Conservation (phyloP, 2,797 vertebrate species). For the Acestrorhynchus altus region DNA sequence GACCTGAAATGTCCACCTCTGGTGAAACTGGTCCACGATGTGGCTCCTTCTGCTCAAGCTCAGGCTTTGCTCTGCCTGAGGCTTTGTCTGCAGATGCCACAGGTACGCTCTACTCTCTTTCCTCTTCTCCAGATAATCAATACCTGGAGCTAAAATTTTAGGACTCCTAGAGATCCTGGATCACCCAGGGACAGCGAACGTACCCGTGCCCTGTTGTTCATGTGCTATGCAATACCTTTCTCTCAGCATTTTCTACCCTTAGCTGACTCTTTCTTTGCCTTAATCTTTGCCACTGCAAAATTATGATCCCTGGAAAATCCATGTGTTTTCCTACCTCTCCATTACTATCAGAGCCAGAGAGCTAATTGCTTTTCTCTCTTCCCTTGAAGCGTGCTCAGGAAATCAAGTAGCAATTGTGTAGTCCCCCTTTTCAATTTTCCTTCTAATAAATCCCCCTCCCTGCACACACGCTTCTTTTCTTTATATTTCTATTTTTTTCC, state of each 20-base stretch:
- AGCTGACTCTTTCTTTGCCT: conserved; percentile 47
- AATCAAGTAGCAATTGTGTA: conserved; percentile 59
- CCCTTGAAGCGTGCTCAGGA: conserved; percentile 62
- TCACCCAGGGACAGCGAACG: conserved; percentile 5
- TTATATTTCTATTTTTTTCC: neutral
- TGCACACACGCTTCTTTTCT: neutral
- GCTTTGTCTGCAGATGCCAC: no score
- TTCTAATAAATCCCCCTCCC: conserved; percentile 68
- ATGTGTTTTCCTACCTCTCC: conserved; percentile 64
- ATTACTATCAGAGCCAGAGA: conserved; percentile 66
- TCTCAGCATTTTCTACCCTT: conserved; percentile 20
- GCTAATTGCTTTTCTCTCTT: conserved; percentile 72
- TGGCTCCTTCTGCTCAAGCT: no score
- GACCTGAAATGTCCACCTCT: no score
- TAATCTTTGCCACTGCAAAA: conserved; percentile 53
- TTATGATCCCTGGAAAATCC: conserved; percentile 61
- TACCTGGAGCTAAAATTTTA: conserved; percentile 36
- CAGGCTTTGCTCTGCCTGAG: no score
- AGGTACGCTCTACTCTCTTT: conserved; percentile 6
- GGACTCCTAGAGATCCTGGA: conserved; percentile 20
- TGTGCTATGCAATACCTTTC: no score
- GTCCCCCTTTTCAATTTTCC: conserved; percentile 72
- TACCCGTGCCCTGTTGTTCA: conserved; percentile 36
- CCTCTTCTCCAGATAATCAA: conserved; percentile 48
- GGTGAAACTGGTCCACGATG: no score